Percentiles rank a stretch among this genome's conserved stretches.
phyloP scores from a whole-genome alignment of 1,140 invertebrate genomes.

The Tribolium madens region DNA sequence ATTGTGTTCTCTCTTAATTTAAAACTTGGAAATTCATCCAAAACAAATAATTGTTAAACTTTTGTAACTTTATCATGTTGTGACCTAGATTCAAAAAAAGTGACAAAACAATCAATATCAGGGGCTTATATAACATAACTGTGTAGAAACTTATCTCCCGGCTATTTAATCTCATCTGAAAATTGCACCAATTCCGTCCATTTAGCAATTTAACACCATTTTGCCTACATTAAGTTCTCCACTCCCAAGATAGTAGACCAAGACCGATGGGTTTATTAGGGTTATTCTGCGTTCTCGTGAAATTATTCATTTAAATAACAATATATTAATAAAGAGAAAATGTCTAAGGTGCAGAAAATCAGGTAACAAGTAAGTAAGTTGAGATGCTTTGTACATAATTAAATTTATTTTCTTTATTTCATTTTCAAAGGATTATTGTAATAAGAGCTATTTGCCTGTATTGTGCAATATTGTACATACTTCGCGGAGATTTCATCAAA shows the following conservation, averaged over 20 bases:
- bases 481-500: too few relatives aligned
- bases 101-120: too few relatives aligned
- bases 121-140: too few relatives aligned
- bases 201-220: slow-evolving; percentile 1
- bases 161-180: not conserved
- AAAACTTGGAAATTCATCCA: too few relatives aligned
- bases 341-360: not conserved
- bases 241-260: slow-evolving; percentile 3
- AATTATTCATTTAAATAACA: not conserved
- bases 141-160: not conserved
- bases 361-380: too few relatives aligned
- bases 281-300: not conserved
- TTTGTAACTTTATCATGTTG: too few relatives aligned
- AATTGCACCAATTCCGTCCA: not conserved
- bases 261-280: slow-evolving; percentile 12
- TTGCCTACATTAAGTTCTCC: slow-evolving; percentile 5
- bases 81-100: too few relatives aligned
- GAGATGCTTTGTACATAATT: too few relatives aligned
- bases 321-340: not conserved
- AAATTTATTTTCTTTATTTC: not conserved
- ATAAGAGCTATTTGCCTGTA: not conserved
- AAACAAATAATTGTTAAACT: too few relatives aligned
- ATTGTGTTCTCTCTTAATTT: not conserved
- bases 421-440: not conserved
- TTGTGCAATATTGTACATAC: too few relatives aligned